Evolutionary conservation across 2,113 vertebrate genomes (phyloP).

Genomic region (Ophthalmolycus amberensis): DNA sequence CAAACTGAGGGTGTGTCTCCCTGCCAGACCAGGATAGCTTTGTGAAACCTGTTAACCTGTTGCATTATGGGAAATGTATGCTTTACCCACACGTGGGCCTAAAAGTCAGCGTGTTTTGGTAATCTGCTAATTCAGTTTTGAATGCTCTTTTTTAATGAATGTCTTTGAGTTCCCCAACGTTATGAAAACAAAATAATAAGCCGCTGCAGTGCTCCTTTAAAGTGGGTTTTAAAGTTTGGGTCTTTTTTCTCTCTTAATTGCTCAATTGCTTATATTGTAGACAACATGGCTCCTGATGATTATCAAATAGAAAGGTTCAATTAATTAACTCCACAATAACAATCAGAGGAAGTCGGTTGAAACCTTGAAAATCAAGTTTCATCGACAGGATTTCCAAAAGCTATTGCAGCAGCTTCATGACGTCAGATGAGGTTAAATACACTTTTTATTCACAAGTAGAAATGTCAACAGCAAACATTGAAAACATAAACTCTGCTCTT

Average conservation of each 20-base stretch:
- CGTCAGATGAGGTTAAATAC: slow-evolving; percentile 73
- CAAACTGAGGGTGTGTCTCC: no score
- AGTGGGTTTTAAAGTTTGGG: neutral
- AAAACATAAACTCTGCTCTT: slow-evolving; percentile 70
- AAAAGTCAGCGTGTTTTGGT: neutral
- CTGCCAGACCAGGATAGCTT: no score
- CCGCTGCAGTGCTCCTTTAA: neutral
- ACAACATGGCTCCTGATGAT: neutral
- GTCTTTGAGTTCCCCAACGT: neutral
- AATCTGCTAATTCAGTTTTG: neutral
- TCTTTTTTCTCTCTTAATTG: neutral
- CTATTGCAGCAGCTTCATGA: slow-evolving; percentile 41
- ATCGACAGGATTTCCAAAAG: slow-evolving; percentile 12
- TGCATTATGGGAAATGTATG: neutral
- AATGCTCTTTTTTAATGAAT: no score
- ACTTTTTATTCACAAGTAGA: slow-evolving; percentile 81
- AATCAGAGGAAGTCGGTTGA: neutral
- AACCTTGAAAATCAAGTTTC: slow-evolving; percentile 12
- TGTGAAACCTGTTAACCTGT: no score
- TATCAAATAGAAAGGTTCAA: neutral
- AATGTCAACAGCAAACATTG: slow-evolving; percentile 75
- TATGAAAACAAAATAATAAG: neutral
- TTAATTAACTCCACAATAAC: neutral
- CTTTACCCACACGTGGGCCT: no score
- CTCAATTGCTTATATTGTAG: neutral